Conservation (phyloP, 2,797 vertebrate species). For the Pangasius macronema region DNA sequence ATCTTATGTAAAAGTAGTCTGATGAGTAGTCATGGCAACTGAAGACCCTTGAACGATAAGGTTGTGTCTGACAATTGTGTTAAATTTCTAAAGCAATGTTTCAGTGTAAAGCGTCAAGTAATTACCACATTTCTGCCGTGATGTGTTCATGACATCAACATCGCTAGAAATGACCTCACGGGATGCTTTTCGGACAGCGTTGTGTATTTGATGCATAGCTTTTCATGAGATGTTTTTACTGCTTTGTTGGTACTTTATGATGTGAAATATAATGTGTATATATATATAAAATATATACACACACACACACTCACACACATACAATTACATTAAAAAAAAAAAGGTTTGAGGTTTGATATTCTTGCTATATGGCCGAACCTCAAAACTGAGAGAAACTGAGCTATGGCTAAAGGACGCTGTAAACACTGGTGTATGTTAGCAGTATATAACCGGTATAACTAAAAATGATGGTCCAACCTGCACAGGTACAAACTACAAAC, state of each 20-base stretch:
- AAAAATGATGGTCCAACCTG: not conserved
- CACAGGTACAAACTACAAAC: not conserved
- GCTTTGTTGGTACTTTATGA: slow-evolving; percentile 10
- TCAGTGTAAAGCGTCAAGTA: not conserved
- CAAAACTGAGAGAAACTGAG: not conserved
- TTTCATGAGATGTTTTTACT: not conserved
- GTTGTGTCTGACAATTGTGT: not conserved
- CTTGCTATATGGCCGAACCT: not conserved
- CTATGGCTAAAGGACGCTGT: slow-evolving; percentile 1
- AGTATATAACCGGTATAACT: not conserved
- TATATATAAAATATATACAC: not conserved
- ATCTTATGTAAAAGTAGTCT: not conserved
- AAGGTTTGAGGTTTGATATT: not conserved
- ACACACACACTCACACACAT: too few relatives aligned
- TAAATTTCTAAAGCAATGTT: not conserved
- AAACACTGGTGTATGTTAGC: not conserved
- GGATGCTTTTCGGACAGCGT: too few relatives aligned
- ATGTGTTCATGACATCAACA: not conserved
- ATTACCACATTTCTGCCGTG: not conserved
- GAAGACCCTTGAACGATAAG: not conserved
- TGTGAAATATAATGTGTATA: not conserved
- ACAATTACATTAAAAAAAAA: not conserved
- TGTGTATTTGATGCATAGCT: slow-evolving; percentile 6
- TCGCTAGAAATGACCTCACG: not conserved
- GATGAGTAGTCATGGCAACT: not conserved